A percentile compares a stretch with the other conserved stretches of the same genome.
phyloP scores from a whole-genome alignment of 1,140 invertebrate genomes.

The Steinernema feltiae region DNA sequence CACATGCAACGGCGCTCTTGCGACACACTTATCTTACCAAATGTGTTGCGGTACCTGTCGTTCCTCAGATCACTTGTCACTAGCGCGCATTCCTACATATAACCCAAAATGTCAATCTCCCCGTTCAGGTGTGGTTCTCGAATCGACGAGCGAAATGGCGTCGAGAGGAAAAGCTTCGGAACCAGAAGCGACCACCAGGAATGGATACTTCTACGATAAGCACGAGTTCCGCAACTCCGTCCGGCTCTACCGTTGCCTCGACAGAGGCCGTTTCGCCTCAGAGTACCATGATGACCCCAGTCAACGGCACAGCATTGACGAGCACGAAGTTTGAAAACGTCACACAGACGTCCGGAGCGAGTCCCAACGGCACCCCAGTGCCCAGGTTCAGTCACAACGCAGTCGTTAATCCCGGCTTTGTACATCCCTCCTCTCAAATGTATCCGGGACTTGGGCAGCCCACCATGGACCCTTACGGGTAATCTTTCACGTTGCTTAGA shows the following conservation, averaged over 20 bases:
- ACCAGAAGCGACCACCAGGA: constrained; percentile 33
- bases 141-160: constrained; percentile 96
- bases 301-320: constrained; percentile 26
- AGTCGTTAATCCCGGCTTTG: constrained; percentile 31
- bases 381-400: constrained; percentile 31
- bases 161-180: constrained; percentile 81
- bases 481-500: too few relatives aligned
- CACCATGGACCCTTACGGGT: constrained; percentile 44
- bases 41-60: background rate
- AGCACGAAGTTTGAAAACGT: constrained; percentile 16
- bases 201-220: constrained; percentile 36
- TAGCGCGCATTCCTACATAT: constrained; percentile 14
- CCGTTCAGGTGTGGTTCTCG: constrained; percentile 74
- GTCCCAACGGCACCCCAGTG: constrained; percentile 18
- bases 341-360: constrained; percentile 24
- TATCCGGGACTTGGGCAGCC: constrained; percentile 35
- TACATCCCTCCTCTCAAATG: constrained; percentile 40
- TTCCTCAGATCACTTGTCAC: constrained; percentile 6
- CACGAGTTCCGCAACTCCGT: background rate
- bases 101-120: background rate
- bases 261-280: constrained; percentile 28
- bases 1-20: background rate
- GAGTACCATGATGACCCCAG: constrained; percentile 22
- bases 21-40: background rate
- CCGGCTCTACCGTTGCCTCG: constrained; percentile 2